Evolutionary conservation across 1,140 invertebrate genomes (phyloP).

Genomic region (Lasioglossum albipes): DNA sequence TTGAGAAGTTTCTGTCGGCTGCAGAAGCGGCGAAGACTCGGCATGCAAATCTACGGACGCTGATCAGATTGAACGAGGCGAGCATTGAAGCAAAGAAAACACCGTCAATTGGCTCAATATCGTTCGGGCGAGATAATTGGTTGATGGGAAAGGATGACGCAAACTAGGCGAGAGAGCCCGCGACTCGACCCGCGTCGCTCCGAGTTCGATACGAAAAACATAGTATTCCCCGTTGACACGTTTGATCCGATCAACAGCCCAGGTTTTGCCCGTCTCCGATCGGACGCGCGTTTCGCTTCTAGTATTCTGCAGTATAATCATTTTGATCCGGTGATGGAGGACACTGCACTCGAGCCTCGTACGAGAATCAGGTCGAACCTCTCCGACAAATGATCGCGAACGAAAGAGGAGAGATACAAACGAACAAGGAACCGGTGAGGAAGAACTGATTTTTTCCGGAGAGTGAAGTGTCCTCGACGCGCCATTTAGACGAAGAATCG

Average conservation of each 20-base stretch:
- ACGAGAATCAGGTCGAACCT: neutral
- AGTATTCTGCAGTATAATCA: constrained; percentile 42
- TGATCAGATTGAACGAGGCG: no score
- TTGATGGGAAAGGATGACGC: no score
- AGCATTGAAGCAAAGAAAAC: no score
- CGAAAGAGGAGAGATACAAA: neutral
- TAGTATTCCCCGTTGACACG: neutral
- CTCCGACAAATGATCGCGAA: no score
- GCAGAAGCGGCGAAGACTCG: neutral
- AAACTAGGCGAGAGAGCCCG: no score
- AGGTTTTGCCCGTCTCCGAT: neutral
- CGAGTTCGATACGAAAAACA: neutral
- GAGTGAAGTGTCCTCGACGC: constrained; percentile 48
- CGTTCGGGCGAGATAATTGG: no score
- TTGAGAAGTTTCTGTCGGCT: no score
- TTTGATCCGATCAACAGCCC: neutral
- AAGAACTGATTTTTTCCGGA: neutral
- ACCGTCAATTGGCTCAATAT: no score
- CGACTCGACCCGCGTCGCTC: no score
- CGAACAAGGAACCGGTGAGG: neutral
- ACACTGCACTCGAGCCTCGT: constrained; percentile 27
- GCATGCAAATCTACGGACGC: no score
- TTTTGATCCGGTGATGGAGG: constrained; percentile 19
- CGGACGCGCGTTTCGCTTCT: constrained; percentile 20
- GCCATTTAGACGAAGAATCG: constrained; percentile 38